A percentile compares a stretch with the other conserved stretches of the same genome.
These are phyloP conservation scores for Tipula confusa DNA, from an alignment of 2,888 invertebrate species.

Conservation along the genomic window DNA sequence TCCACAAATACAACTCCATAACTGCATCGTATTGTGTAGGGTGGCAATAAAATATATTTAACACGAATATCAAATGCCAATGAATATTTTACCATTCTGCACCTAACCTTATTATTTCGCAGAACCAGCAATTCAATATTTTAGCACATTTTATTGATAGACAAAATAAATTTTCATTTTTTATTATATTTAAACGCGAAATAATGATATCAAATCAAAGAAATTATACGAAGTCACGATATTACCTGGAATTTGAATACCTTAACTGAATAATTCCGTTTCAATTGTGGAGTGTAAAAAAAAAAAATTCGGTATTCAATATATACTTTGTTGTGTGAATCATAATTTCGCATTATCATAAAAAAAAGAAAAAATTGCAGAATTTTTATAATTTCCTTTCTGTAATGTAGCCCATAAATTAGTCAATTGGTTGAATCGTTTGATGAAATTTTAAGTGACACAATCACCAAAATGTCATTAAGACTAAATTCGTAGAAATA, in stretches of 20 bases:
- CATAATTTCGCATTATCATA: background rate
- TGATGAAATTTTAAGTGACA: background rate
- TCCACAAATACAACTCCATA: no score
- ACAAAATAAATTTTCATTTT: background rate
- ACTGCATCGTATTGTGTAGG: no score
- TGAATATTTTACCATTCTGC: background rate
- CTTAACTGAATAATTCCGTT: background rate
- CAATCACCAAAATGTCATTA: background rate
- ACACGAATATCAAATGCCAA: no score
- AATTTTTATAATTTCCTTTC: background rate
- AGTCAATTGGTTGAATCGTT: background rate
- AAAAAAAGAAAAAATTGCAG: background rate
- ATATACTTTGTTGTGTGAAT: background rate
- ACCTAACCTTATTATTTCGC: background rate
- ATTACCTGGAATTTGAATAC: background rate
- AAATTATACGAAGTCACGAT: background rate
- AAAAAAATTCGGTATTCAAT: background rate
- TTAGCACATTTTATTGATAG: background rate
- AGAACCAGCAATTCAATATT: background rate
- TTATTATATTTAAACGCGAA: background rate
- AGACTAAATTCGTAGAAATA: background rate
- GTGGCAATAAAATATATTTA: no score
- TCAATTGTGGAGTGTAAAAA: background rate
- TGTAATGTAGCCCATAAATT: background rate
- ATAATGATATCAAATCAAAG: slow-evolving; percentile 3